Percentiles rank a stretch among this genome's conserved stretches.
These are phyloP conservation scores for Ornithoptera priamus DNA, from an alignment of 2,888 invertebrate species.

Conservation along the genomic window DNA sequence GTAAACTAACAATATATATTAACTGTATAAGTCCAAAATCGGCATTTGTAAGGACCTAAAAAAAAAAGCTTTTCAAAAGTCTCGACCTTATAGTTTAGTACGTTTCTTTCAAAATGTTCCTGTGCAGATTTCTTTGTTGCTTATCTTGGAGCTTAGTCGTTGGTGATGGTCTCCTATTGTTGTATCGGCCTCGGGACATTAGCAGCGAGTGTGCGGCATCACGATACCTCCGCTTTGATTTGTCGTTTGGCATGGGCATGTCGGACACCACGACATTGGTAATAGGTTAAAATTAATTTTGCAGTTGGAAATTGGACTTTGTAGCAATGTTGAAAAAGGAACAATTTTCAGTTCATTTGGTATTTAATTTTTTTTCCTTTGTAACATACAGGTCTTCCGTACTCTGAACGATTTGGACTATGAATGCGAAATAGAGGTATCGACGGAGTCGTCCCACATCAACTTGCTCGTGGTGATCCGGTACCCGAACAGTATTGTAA, in stretches of 20 bases:
- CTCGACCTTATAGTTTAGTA: constrained; percentile 9
- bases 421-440: constrained; percentile 59
- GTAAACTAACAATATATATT: no score
- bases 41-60: no score
- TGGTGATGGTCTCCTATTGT: constrained; percentile 51
- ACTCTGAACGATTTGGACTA: constrained; percentile 58
- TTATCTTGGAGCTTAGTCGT: constrained; percentile 26
- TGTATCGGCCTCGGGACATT: constrained; percentile 61
- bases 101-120: neutral
- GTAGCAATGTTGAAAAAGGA: neutral
- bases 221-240: constrained; percentile 53
- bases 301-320: neutral
- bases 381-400: constrained; percentile 56
- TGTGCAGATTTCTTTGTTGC: neutral
- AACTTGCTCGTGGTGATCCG: constrained; percentile 55
- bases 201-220: constrained; percentile 59
- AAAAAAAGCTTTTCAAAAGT: neutral
- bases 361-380: constrained; percentile 14
- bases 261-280: constrained; percentile 70
- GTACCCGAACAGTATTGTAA: constrained; percentile 50
- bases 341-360: neutral
- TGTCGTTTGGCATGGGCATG: constrained; percentile 72
- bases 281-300: constrained; percentile 14
- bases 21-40: no score
- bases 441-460: constrained; percentile 40